Percentiles rank a stretch among this genome's conserved stretches.
These are phyloP conservation scores for Stichodactyla mertensii DNA, from an alignment of 64 coral and sea anemone genomes.

Conservation along the genomic window DNA sequence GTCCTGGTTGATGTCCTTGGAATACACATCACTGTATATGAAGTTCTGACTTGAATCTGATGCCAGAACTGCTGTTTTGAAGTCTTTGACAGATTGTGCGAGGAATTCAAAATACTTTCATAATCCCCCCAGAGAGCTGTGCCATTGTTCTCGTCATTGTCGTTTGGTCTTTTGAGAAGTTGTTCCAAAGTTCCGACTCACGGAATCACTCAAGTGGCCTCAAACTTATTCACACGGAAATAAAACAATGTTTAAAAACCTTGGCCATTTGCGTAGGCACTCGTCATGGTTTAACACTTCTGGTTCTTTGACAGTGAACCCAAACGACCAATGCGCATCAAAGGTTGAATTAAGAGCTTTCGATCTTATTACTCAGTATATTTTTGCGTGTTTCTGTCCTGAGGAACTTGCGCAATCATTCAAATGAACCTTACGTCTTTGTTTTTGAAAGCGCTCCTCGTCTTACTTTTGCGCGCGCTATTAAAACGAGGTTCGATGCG, in stretches of 20 bases:
- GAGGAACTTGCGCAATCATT: neutral
- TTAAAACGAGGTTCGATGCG: neutral
- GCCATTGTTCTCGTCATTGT: neutral
- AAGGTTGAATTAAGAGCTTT: too few relatives aligned
- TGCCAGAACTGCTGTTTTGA: conserved; percentile 4
- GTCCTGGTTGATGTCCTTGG: neutral
- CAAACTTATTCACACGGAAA: neutral
- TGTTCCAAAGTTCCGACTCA: neutral
- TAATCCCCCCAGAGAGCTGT: neutral
- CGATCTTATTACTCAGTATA: too few relatives aligned
- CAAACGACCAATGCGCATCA: neutral
- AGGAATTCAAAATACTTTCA: neutral
- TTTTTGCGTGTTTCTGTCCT: too few relatives aligned
- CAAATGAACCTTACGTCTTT: neutral
- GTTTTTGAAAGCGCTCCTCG: neutral
- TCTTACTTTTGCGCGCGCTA: neutral
- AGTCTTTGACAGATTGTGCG: neutral
- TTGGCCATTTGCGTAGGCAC: too few relatives aligned
- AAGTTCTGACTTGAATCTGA: neutral
- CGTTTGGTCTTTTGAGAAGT: neutral
- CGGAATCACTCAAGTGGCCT: neutral
- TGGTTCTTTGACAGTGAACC: neutral
- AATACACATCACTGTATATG: neutral
- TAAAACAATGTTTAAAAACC: neutral
- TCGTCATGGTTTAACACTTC: neutral